Percentiles rank a stretch among this genome's conserved stretches.
phyloP scores from a whole-genome alignment of 1,140 invertebrate genomes.

The Habropoda laboriosa region DNA sequence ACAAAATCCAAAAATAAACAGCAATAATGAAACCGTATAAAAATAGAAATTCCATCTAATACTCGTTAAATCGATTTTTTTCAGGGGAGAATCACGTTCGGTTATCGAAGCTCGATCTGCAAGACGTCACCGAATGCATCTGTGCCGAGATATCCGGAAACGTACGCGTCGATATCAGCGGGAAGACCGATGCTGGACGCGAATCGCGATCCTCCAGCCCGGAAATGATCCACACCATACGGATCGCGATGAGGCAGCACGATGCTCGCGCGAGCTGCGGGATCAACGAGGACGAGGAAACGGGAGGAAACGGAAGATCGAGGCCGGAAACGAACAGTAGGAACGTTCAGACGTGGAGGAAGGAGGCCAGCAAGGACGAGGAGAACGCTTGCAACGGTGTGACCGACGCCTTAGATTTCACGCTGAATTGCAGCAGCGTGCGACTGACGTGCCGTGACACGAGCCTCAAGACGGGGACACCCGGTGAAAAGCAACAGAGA shows the following conservation, averaged over 20 bases:
- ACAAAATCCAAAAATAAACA: background rate
- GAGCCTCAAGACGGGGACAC: constrained; percentile 50
- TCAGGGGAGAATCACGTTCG: constrained; percentile 29
- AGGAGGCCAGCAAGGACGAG: constrained; percentile 48
- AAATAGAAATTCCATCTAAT: too few species aligned
- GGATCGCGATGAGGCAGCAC: constrained; percentile 76
- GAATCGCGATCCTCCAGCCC: constrained; percentile 69
- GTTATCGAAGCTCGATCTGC: background rate
- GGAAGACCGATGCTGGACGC: constrained; percentile 61
- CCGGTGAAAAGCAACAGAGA: constrained; percentile 34
- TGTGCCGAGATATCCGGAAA: constrained; percentile 72
- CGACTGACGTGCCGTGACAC: constrained; percentile 72
- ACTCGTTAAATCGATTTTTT: constrained; percentile 4
- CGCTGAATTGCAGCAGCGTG: constrained; percentile 74
- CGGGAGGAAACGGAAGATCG: constrained; percentile 33
- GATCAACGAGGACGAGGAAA: constrained; percentile 17
- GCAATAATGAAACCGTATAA: too few species aligned
- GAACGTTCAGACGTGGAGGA: constrained; percentile 30
- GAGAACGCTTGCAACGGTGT: constrained; percentile 62
- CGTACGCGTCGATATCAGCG: constrained; percentile 67
- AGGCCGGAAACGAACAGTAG: constrained; percentile 13
- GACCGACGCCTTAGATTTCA: constrained; percentile 74
- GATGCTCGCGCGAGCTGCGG: constrained; percentile 41
- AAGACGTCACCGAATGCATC: constrained; percentile 62
- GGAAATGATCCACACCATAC: constrained; percentile 76